These are phyloP conservation scores for Brachionus plicatilis DNA, from an alignment of 1,140 invertebrate species.

Conservation along the genomic window DNA sequence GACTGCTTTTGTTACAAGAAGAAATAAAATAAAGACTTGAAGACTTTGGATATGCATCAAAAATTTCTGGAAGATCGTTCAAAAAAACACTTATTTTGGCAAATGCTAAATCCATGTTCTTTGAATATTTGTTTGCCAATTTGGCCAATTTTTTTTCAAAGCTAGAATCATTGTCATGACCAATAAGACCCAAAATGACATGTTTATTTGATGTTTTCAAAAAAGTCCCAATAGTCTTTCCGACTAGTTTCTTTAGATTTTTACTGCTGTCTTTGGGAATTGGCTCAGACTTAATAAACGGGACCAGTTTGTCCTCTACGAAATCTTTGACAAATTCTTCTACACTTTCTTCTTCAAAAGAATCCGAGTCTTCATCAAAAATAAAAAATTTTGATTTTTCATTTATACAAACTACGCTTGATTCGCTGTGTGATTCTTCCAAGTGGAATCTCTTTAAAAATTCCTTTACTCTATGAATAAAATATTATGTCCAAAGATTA, in stretches of 20 bases:
- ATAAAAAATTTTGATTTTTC: slow-evolving; percentile 31
- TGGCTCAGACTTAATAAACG: background rate
- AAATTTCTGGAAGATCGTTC: background rate
- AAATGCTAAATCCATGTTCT: background rate
- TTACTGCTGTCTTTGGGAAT: background rate
- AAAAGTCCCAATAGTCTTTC: background rate
- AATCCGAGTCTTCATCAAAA: background rate
- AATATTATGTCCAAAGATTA: background rate
- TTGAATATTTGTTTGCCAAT: background rate
- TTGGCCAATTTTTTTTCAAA: background rate
- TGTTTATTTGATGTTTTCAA: background rate
- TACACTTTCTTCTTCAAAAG: background rate
- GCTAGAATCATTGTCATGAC: background rate
- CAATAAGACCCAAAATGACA: background rate
- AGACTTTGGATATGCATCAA: background rate
- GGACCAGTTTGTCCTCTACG: background rate
- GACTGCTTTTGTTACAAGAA: background rate
- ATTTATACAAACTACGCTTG: background rate
- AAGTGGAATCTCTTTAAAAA: background rate
- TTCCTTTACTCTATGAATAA: no score
- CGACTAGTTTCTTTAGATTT: slow-evolving; percentile 4
- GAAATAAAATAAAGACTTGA: background rate
- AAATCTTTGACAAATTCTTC: background rate
- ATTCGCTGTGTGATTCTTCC: background rate
- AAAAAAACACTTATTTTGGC: background rate